phyloP scores from a whole-genome alignment of 2,113 vertebrate species.

The Conger conger region DNA sequence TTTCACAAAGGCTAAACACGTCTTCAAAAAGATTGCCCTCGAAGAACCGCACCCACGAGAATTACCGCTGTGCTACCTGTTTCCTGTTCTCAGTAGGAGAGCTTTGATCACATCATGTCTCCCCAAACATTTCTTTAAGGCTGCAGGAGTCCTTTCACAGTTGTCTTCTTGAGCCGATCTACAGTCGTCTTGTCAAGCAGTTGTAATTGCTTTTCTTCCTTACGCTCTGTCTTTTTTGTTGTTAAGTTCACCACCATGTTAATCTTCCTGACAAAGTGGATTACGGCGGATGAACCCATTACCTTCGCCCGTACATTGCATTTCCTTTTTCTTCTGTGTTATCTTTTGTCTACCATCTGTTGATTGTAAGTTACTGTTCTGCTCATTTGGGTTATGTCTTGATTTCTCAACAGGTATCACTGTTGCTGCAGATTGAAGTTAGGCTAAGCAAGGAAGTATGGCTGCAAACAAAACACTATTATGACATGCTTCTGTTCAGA shows the following conservation, averaged over 20 bases:
- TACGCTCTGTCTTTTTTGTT: conserved; percentile 25
- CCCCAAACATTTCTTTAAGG: conserved; percentile 45
- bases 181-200: conserved; percentile 37
- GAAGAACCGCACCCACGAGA: conserved; percentile 45
- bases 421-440: neutral
- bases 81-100: conserved; percentile 30
- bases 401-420: neutral
- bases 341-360: neutral
- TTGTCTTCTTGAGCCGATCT: conserved; percentile 34
- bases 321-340: neutral
- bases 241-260: conserved; percentile 41
- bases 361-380: conserved; percentile 2
- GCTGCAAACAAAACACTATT: neutral
- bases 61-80: conserved; percentile 39
- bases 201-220: conserved; percentile 45
- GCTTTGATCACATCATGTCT: conserved; percentile 51
- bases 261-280: conserved; percentile 40
- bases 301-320: conserved; percentile 17
- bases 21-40: conserved; percentile 36
- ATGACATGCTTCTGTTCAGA: no score
- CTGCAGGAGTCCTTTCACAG: conserved; percentile 33
- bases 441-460: neutral
- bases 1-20: conserved; percentile 50
- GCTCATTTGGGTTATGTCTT: neutral
- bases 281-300: conserved; percentile 26